These are phyloP conservation scores for Sylvilagus floridanus DNA, from an alignment of 2,797 vertebrate species.

Conservation along the genomic window DNA sequence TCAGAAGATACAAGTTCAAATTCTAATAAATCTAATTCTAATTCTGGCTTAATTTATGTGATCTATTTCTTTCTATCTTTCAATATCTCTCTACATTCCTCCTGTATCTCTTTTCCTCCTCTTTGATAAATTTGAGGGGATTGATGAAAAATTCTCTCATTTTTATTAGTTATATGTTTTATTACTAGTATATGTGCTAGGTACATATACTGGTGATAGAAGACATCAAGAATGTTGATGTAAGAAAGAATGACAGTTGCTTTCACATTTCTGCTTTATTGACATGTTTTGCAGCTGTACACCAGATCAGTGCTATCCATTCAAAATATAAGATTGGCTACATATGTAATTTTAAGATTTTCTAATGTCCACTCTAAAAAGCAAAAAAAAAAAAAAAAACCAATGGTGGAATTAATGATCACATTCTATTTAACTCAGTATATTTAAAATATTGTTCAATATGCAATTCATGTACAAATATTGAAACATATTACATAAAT, in stretches of 20 bases:
- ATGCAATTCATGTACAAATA: not conserved
- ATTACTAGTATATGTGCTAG: not conserved
- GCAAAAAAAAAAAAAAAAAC: not conserved
- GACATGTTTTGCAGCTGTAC: not conserved
- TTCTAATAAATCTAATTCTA: not conserved
- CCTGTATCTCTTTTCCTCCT: not conserved
- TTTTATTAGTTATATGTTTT: not conserved
- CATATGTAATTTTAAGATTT: not conserved
- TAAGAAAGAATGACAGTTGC: not conserved
- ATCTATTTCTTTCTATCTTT: not conserved
- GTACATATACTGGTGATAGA: not conserved
- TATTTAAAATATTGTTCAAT: not conserved
- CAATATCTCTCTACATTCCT: not conserved
- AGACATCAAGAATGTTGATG: too few species aligned
- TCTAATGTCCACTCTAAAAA: not conserved
- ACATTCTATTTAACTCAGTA: not conserved
- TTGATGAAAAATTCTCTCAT: not conserved
- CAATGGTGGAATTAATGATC: not conserved
- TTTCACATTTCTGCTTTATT: conserved; percentile 52
- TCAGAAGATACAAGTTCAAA: not conserved
- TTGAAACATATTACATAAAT: not conserved
- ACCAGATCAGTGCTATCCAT: not conserved
- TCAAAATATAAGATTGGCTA: not conserved
- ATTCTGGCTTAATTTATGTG: not conserved
- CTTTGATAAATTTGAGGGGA: not conserved